Conservation (phyloP, 2,888 invertebrate species). For the Eupsilia transversa region DNA sequence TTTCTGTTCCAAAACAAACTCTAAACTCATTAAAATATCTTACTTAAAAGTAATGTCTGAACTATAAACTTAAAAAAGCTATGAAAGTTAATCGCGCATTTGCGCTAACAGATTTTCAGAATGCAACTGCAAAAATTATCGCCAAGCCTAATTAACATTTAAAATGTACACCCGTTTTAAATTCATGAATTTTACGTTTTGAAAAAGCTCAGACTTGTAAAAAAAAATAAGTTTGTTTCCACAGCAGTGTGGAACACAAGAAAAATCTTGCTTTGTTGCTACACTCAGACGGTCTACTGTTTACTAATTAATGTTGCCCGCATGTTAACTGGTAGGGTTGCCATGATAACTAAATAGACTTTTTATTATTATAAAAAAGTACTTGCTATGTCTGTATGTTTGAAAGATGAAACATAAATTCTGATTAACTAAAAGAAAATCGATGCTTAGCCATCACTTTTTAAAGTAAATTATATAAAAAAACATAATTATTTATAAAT, state of each 20-base stretch:
- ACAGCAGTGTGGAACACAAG: slow-evolving; percentile 73
- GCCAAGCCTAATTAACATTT: slow-evolving; percentile 69
- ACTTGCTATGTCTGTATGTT: not conserved
- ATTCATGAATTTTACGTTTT: slow-evolving; percentile 74
- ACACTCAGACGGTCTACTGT: slow-evolving; percentile 84
- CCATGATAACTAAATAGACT: slow-evolving; percentile 56
- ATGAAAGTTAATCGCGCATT: slow-evolving; percentile 53
- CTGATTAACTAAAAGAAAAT: not conserved
- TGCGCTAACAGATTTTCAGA: slow-evolving; percentile 53
- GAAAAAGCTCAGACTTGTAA: slow-evolving; percentile 71
- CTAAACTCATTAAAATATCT: slow-evolving; percentile 22
- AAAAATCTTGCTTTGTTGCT: slow-evolving; percentile 84
- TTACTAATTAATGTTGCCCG: slow-evolving; percentile 89
- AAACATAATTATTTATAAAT: not conserved
- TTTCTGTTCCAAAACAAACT: not conserved
- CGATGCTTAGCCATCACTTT: not conserved
- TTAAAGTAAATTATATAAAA: not conserved
- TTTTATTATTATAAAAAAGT: not conserved
- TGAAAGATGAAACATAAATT: not conserved
- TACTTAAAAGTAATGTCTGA: slow-evolving; percentile 17
- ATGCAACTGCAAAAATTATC: slow-evolving; percentile 63
- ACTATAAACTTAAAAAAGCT: slow-evolving; percentile 37
- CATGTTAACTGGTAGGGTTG: slow-evolving; percentile 78
- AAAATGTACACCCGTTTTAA: slow-evolving; percentile 67
- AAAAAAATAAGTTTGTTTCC: slow-evolving; percentile 69